Evolutionary conservation across 2,113 vertebrate species (phyloP), one percentile per base, ranked within the genome.

Genomic region (Orycteropus afer): DNA sequence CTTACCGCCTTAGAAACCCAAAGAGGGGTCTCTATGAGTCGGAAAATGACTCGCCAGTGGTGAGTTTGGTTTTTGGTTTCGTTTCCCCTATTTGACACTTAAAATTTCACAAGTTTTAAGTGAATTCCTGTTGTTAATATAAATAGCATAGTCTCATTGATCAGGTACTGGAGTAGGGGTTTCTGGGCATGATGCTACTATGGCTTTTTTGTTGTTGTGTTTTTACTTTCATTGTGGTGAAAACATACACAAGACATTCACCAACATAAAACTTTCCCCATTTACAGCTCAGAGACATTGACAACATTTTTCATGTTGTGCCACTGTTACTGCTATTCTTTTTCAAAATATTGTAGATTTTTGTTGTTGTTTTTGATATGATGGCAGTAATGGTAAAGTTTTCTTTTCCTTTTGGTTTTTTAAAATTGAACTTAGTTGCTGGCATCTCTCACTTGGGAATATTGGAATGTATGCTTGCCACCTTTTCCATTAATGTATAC

Each of bases 61-160:
- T n/a, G n/a, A n/a, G n/a, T n/a, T n/a, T n/a, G n/a, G n/a, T n/a
- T n/a, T n/a, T n/a, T n/a, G n/a, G n/a, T n/a, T n/a, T n/a, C n/a
- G n/a, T n/a, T n/a, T n/a, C 63, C 73, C 45, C 57, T 89, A 22
- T 74, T 87, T n/a, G 87, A 86, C 15, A 40, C 57, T 5, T 86
- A 78, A 92, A 78, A 61, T 59, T 88, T 87, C 45, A 81, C 11
- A 77, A 57, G 40, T 87, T 90, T 83, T 83, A 87, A 15, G 23
- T 55, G 37, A 89, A 47, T 85, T 79, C 18, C 14, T 67, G 49
- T 81, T 83, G 29, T 51, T 79, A 51, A 51, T 89, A 81, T 14
- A 86, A 29, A 34, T 40, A 47, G 55, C 78, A 53, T 25, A 67
- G 42, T 40, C 37, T 40, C 20, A 71, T 17, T 37, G 67, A 67